Evolutionary conservation across 2,888 invertebrate species (phyloP).

Genomic region (Lasiommata megera): DNA sequence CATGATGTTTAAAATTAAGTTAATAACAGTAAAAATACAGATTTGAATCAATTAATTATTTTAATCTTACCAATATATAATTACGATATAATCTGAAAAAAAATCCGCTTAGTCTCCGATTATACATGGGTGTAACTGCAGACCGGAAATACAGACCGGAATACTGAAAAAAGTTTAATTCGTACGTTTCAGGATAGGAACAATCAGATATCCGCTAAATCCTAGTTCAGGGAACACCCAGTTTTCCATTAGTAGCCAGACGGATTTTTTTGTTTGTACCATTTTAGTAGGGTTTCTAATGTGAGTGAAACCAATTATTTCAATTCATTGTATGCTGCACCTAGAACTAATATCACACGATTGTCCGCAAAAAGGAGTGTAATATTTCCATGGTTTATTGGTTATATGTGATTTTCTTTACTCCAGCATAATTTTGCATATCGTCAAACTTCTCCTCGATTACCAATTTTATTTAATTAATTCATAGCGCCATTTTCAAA

Average conservation of each 20-base stretch:
- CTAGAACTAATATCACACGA: no score
- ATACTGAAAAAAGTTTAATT: conserved; percentile 4
- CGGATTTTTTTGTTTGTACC: background rate
- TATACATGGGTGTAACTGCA: background rate
- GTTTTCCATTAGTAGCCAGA: background rate
- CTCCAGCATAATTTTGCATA: no score
- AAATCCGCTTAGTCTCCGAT: background rate
- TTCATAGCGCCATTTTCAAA: no score
- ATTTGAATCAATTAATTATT: background rate
- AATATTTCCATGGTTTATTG: no score
- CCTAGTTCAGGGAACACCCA: background rate
- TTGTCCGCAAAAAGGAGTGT: no score
- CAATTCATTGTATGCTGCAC: no score
- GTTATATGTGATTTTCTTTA: no score
- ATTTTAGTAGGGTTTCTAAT: background rate
- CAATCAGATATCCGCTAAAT: conserved; percentile 3
- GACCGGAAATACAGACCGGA: background rate
- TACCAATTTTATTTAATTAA: no score
- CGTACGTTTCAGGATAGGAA: background rate
- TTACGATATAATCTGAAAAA: background rate
- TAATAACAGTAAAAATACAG: background rate
- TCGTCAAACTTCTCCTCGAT: no score
- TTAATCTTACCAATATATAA: background rate
- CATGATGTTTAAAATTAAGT: background rate
- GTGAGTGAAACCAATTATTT: no score